phyloP scores from a whole-genome alignment of 1,140 invertebrate species.

The Drosophila mayri region DNA sequence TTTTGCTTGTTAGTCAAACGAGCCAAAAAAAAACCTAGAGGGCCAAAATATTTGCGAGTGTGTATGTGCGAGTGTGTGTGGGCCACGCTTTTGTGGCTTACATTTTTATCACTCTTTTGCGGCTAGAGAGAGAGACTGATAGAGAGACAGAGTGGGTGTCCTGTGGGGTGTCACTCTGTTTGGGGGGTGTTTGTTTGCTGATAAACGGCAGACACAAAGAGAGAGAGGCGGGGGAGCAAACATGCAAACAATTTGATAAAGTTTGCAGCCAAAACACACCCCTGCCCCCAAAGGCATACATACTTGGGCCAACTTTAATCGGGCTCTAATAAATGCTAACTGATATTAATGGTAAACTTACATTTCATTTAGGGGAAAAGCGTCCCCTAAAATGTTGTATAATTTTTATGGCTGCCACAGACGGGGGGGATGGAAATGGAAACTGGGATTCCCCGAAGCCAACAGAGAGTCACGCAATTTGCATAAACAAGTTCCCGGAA shows the following conservation, averaged over 20 bases:
- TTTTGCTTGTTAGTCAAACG: slow-evolving; percentile 80
- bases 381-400: slow-evolving; percentile 15
- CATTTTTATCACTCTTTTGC: slow-evolving; percentile 76
- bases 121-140: slow-evolving; percentile 18
- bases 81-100: slow-evolving; percentile 73
- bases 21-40: slow-evolving; percentile 28
- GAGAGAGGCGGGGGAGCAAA: slow-evolving; percentile 36
- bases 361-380: slow-evolving; percentile 30
- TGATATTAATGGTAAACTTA: slow-evolving; percentile 64
- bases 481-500: slow-evolving; percentile 53
- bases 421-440: neutral
- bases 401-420: slow-evolving; percentile 39
- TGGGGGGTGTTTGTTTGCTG: slow-evolving; percentile 59
- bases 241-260: slow-evolving; percentile 79
- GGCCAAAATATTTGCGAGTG: slow-evolving; percentile 11
- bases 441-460: slow-evolving; percentile 12
- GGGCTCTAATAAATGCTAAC: slow-evolving; percentile 68
- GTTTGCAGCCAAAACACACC: slow-evolving; percentile 51
- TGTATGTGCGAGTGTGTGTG: slow-evolving; percentile 35
- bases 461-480: slow-evolving; percentile 44
- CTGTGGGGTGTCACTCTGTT: slow-evolving; percentile 28
- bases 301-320: slow-evolving; percentile 49
- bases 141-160: slow-evolving; percentile 15
- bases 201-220: slow-evolving; percentile 46
- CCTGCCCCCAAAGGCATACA: slow-evolving; percentile 1